phyloP scores from a whole-genome alignment of 2,113 vertebrate genomes.

The Scytalopus superciliaris region DNA sequence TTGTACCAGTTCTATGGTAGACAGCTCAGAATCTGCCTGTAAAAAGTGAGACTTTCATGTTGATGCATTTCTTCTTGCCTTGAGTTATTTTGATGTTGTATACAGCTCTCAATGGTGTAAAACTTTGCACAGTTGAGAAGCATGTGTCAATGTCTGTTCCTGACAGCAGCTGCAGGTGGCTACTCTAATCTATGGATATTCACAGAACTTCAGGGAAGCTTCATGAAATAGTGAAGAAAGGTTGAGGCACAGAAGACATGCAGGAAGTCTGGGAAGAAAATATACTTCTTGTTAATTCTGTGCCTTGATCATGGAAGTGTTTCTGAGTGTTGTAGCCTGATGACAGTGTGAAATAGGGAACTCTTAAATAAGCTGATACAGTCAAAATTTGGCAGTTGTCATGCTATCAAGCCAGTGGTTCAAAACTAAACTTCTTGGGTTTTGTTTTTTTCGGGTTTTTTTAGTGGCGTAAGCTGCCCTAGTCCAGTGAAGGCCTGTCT shows the following conservation, averaged over 20 bases:
- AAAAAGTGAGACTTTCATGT: not conserved
- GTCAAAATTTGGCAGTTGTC: not conserved
- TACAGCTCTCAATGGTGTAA: not conserved
- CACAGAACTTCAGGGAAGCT: not conserved
- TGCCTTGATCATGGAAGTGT: not conserved
- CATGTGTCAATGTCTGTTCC: accelerated
- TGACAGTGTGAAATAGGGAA: not conserved
- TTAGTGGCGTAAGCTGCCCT: not conserved
- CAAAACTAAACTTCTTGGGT: not conserved
- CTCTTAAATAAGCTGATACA: accelerated
- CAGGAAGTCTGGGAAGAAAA: not conserved
- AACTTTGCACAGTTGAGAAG: not conserved
- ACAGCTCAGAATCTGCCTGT: not conserved
- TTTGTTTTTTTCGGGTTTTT: not conserved
- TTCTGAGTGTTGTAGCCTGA: not conserved
- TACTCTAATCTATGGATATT: not conserved
- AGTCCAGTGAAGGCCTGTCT: not conserved
- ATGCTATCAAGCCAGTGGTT: not conserved
- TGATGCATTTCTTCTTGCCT: not conserved
- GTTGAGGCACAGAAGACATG: not conserved
- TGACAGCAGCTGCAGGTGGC: not conserved
- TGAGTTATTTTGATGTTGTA: not conserved
- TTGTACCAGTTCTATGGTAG: not conserved
- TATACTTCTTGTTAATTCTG: not conserved
- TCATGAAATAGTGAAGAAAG: not conserved